These are phyloP conservation scores for Centruroides sculpturatus DNA, from an alignment of 1,140 invertebrate species.

Conservation along the genomic window DNA sequence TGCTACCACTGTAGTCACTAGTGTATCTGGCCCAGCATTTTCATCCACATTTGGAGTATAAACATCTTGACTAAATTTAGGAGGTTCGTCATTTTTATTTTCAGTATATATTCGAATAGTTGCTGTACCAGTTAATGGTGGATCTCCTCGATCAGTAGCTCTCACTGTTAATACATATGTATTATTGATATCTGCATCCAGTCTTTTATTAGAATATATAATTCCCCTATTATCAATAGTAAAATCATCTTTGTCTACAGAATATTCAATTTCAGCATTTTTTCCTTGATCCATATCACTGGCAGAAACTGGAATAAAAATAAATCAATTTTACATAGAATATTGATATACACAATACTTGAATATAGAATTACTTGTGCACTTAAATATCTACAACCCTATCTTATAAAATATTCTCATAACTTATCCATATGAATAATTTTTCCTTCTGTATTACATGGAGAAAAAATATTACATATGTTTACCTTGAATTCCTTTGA, in stretches of 20 bases:
- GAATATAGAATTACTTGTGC: background rate
- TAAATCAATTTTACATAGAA: background rate
- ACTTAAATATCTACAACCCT: too few species aligned
- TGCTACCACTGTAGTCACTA: conserved; percentile 86
- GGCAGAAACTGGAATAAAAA: conserved; percentile 53
- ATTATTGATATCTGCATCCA: conserved; percentile 90
- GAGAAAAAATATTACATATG: too few species aligned
- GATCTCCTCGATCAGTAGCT: conserved; percentile 83
- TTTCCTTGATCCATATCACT: conserved; percentile 81
- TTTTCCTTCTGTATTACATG: too few species aligned
- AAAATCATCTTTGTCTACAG: conserved; percentile 83
- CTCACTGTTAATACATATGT: conserved; percentile 89
- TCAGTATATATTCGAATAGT: conserved; percentile 88
- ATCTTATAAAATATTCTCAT: too few species aligned
- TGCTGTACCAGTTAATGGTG: conserved; percentile 74
- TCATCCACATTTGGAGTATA: conserved; percentile 93
- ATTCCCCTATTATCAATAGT: conserved; percentile 79
- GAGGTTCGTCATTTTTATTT: conserved; percentile 91
- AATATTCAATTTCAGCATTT: conserved; percentile 86
- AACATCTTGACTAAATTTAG: conserved; percentile 89
- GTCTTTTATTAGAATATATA: conserved; percentile 79
- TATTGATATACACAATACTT: background rate
- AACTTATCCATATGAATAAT: too few species aligned
- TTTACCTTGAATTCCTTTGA: too few species aligned
- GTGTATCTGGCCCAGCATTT: conserved; percentile 81